Percentiles rank a stretch among this genome's conserved stretches.
phyloP scores from a whole-genome alignment of 2,797 vertebrate species.

The Falco biarmicus region DNA sequence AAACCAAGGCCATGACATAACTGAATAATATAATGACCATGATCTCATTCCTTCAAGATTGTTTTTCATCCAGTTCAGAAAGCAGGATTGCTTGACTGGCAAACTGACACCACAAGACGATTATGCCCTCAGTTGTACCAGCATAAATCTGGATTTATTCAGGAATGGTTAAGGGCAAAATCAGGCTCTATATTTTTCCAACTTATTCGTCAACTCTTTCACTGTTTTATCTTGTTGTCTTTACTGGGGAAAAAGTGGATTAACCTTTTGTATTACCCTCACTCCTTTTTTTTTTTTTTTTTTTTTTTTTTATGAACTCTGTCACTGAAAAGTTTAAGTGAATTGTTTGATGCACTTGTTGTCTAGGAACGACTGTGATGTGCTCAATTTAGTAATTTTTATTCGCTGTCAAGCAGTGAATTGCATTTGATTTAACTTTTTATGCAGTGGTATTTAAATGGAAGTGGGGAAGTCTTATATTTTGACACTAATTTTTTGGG shows the following conservation, averaged over 20 bases:
- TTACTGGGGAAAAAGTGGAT: not conserved
- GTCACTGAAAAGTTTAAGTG: not conserved
- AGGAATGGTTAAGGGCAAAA: constrained; percentile 26
- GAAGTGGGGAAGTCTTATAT: not conserved
- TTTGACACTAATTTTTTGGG: not conserved
- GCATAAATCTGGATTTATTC: constrained; percentile 55
- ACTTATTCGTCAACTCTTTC: not conserved
- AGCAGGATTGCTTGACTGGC: constrained; percentile 59
- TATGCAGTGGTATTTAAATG: not conserved
- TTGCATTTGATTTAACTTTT: constrained; percentile 1
- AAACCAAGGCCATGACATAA: constrained; percentile 72
- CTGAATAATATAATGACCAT: constrained; percentile 64
- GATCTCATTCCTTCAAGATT: constrained; percentile 74
- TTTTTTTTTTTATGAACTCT: not conserved
- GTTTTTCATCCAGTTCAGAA: constrained; percentile 67
- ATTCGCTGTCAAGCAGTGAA: not conserved
- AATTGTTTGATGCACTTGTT: not conserved
- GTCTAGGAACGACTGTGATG: not conserved
- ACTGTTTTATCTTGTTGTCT: not conserved
- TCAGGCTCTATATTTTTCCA: constrained; percentile 1
- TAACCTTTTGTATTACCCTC: not conserved
- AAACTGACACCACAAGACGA: constrained; percentile 39
- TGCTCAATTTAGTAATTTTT: not conserved
- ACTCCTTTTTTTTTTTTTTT: not conserved
- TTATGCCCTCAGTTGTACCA: constrained; percentile 16